Percentiles rank a stretch among this genome's conserved stretches.
Conservation (phyloP, 2,113 vertebrate genomes). For the Petrocephalus zakoni region DNA sequence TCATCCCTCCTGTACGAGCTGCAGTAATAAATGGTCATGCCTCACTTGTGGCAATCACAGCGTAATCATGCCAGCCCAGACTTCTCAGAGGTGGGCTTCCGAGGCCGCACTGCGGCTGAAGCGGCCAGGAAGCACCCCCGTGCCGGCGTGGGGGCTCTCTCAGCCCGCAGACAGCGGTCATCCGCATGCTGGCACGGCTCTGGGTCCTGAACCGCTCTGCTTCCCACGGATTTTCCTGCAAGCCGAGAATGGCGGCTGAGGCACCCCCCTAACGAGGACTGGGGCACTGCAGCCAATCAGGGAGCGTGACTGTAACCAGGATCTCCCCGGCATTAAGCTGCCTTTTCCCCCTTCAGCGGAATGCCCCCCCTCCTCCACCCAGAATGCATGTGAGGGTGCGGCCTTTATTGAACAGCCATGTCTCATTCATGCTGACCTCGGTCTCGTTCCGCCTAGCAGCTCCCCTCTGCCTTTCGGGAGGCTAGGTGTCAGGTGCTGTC, state of each 20-base stretch:
- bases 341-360: neutral
- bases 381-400: neutral
- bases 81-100: neutral
- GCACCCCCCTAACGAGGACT: neutral
- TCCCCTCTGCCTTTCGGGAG: neutral
- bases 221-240: neutral
- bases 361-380: neutral
- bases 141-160: neutral
- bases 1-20: neutral
- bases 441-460: neutral
- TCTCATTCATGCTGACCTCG: neutral
- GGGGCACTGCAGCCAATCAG: neutral
- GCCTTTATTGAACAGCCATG: neutral
- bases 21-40: neutral
- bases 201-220: neutral
- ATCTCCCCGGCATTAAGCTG: neutral
- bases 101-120: neutral
- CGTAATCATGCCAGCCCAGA: neutral
- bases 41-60: neutral
- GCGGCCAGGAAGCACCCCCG: neutral
- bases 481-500: neutral
- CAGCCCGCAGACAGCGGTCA: neutral
- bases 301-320: neutral
- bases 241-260: neutral
- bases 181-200: neutral